Evolutionary conservation across 2,888 invertebrate genomes (phyloP).

Genomic region (Bursaphelenchus okinawaensis): DNA sequence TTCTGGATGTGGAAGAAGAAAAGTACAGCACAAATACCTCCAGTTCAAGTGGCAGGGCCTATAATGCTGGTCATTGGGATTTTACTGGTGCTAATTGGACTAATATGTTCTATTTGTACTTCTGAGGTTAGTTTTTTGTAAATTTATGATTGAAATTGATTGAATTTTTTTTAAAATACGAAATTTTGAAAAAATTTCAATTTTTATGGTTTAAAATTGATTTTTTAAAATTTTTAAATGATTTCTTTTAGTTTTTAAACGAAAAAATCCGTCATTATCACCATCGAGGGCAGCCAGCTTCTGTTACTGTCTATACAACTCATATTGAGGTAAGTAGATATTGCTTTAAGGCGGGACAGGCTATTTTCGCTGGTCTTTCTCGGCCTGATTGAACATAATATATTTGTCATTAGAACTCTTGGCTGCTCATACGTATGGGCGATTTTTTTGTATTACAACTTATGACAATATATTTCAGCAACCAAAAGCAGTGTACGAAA

Average conservation of each 20-base stretch:
- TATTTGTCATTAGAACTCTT: no score
- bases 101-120: slow-evolving; percentile 41
- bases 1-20: slow-evolving; percentile 53
- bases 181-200: neutral
- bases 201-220: neutral
- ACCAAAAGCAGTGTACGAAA: slow-evolving; percentile 45
- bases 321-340: slow-evolving; percentile 35
- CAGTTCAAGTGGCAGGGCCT: slow-evolving; percentile 56
- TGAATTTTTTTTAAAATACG: no score
- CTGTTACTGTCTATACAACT: slow-evolving; percentile 52
- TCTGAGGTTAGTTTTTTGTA: slow-evolving; percentile 36
- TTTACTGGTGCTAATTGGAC: slow-evolving; percentile 39
- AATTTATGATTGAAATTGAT: neutral
- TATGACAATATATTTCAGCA: no score
- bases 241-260: slow-evolving; percentile 43
- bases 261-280: slow-evolving; percentile 52
- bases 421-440: no score
- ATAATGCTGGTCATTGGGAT: slow-evolving; percentile 42
- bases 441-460: neutral
- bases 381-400: no score
- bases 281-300: slow-evolving; percentile 49
- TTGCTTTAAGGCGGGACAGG: no score
- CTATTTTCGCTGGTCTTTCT: no score
- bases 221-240: neutral
- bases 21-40: slow-evolving; percentile 30